Conservation (phyloP, 2,888 invertebrate species). For the Sepioteuthis lessoniana region DNA sequence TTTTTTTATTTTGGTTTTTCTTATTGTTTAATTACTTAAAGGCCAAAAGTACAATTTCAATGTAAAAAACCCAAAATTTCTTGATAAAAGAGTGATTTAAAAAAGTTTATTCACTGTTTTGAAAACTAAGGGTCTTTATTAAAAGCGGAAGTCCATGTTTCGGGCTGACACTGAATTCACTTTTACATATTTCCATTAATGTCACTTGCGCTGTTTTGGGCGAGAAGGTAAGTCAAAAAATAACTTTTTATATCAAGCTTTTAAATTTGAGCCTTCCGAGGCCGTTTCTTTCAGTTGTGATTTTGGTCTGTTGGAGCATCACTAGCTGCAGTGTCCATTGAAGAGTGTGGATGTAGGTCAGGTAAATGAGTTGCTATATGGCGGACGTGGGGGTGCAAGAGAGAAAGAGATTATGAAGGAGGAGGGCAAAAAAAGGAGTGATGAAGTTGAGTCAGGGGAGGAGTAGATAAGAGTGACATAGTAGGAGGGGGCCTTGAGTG, state of each 20-base stretch:
- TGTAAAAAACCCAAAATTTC: not conserved
- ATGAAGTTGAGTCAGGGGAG: slow-evolving; percentile 7
- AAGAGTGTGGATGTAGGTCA: not conserved
- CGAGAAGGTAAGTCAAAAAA: not conserved
- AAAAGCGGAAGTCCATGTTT: not conserved
- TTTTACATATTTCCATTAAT: slow-evolving; percentile 23
- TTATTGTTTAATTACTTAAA: no score
- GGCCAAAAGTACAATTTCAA: not conserved
- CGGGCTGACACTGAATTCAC: not conserved
- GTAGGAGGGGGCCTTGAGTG: not conserved
- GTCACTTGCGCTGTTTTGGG: not conserved
- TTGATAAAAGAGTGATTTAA: not conserved
- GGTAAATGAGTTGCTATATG: slow-evolving; percentile 20
- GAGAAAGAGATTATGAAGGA: not conserved
- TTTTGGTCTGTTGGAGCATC: not conserved
- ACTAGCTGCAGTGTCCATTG: not conserved
- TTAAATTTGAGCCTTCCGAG: not conserved
- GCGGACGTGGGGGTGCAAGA: not conserved
- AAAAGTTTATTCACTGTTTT: not conserved
- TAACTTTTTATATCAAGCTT: not conserved
- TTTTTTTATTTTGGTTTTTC: no score
- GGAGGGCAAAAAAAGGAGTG: slow-evolving; percentile 13
- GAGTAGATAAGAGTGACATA: not conserved
- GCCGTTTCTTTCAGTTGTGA: slow-evolving; percentile 1
- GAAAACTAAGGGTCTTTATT: not conserved